A percentile compares a stretch with the other conserved stretches of the same genome.
Evolutionary conservation across 2,888 invertebrate species (phyloP).

Genomic region (Sphaerophoria rueppellii): DNA sequence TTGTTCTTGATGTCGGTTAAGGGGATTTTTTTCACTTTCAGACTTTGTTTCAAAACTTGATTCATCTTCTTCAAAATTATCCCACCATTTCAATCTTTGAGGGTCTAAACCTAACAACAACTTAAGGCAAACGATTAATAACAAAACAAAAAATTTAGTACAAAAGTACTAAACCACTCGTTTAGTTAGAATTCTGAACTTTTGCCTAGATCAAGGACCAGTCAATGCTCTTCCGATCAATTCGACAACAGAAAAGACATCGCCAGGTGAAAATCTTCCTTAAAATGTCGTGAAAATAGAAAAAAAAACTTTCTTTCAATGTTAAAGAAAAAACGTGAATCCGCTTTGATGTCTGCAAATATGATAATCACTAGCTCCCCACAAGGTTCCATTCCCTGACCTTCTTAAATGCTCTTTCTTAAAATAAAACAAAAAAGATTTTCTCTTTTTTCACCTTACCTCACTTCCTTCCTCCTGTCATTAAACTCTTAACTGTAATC

Average conservation of each 20-base stretch:
- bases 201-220: too few species aligned
- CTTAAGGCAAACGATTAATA: neutral
- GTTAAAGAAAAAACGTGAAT: neutral
- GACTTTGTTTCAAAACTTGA: too few species aligned
- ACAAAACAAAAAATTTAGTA: neutral
- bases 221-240: too few species aligned
- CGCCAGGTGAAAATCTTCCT: too few species aligned
- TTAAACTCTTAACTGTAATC: conserved; percentile 60
- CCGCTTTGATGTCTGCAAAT: neutral
- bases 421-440: neutral
- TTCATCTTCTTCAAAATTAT: too few species aligned
- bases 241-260: too few species aligned
- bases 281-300: too few species aligned
- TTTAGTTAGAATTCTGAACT: too few species aligned
- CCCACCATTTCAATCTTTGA: too few species aligned
- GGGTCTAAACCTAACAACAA: neutral
- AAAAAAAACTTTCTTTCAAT: neutral
- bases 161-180: neutral
- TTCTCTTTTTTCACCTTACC: conserved; percentile 24
- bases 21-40: neutral
- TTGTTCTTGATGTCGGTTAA: neutral
- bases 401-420: conserved; percentile 13
- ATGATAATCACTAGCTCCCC: neutral
- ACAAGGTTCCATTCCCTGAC: conserved; percentile 38
- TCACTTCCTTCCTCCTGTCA: conserved; percentile 44